phyloP scores from a whole-genome alignment of 53 echinoderm and acorn worm genomes.

The Crossaster papposus region DNA sequence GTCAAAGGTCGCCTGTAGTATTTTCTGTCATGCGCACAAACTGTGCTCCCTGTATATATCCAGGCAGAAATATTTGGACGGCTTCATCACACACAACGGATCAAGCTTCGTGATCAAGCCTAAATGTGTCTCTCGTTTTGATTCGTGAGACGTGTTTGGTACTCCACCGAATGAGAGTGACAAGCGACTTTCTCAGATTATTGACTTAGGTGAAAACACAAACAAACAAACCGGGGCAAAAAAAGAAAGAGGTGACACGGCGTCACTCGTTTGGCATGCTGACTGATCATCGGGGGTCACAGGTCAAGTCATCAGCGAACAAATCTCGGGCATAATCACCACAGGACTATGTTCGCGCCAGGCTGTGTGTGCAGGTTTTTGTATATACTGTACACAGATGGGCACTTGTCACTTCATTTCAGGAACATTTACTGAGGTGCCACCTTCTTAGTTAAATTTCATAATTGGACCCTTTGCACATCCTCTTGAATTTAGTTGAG shows the following conservation, averaged over 20 bases:
- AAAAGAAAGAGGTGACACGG: slow-evolving; percentile 19
- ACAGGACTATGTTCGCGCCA: background rate
- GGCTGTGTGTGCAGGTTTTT: background rate
- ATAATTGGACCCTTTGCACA: no score
- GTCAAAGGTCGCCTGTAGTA: background rate
- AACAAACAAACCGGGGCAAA: slow-evolving; percentile 38
- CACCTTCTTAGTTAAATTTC: no score
- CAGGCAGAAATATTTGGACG: background rate
- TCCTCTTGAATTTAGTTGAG: no score
- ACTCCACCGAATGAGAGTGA: background rate
- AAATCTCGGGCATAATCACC: background rate
- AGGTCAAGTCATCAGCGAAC: slow-evolving; percentile 30
- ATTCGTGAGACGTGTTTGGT: background rate
- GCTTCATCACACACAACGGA: background rate
- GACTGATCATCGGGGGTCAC: slow-evolving; percentile 27
- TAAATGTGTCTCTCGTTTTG: background rate
- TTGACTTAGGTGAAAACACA: slow-evolving; percentile 47
- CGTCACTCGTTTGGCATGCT: slow-evolving; percentile 48
- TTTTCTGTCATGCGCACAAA: background rate
- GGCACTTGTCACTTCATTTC: background rate
- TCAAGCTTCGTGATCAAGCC: background rate
- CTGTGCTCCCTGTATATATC: background rate
- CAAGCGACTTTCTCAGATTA: background rate
- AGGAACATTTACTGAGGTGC: no score
- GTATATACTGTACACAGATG: background rate